Conservation (phyloP, 2,113 vertebrate species). For the Sigmodon hispidus region DNA sequence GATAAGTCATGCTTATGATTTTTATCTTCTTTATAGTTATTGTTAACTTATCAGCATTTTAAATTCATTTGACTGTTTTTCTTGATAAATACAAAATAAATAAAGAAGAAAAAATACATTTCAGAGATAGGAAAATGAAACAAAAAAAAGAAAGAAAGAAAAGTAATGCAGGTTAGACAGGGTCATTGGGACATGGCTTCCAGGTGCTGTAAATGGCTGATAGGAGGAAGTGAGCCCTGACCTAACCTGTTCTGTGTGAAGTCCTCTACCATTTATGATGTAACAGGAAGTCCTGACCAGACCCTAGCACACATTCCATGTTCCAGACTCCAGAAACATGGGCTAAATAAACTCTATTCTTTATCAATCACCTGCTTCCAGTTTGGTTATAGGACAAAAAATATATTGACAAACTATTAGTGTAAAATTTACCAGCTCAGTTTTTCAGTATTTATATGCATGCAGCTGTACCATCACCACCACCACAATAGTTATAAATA, state of each 20-base stretch:
- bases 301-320: neutral
- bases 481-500: neutral
- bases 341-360: neutral
- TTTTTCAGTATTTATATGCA: neutral
- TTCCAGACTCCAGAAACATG: neutral
- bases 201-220: too few species aligned
- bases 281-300: too few species aligned
- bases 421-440: neutral
- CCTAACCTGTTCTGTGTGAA: neutral
- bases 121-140: too few species aligned
- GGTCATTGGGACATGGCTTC: neutral
- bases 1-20: too few species aligned
- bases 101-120: too few species aligned
- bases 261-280: neutral
- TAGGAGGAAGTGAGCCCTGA: neutral
- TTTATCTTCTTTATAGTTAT: too few species aligned
- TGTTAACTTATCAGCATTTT: too few species aligned
- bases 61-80: too few species aligned
- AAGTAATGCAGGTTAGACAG: too few species aligned
- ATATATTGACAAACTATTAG: neutral
- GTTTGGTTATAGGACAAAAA: neutral
- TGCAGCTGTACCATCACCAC: neutral
- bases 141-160: too few species aligned
- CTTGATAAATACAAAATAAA: too few species aligned
- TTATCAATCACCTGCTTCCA: neutral